Evolutionary conservation across 2,113 vertebrate species (phyloP).

Genomic region (Syrrhaptes paradoxus): DNA sequence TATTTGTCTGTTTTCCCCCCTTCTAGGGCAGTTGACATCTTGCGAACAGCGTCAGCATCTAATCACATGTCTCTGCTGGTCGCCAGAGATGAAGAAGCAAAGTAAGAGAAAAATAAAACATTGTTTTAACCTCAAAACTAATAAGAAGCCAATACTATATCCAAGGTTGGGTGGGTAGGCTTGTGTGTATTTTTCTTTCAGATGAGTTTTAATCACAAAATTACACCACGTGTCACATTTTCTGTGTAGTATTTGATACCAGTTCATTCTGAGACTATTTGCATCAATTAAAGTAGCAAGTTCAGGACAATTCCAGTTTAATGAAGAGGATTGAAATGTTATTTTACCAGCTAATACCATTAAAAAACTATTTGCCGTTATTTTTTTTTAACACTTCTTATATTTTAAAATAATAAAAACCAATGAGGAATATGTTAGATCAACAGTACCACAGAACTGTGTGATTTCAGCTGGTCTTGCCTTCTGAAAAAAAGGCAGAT

Average conservation of each 20-base stretch:
- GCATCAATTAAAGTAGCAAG: background rate
- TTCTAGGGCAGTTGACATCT: slow-evolving; percentile 85
- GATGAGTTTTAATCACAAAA: background rate
- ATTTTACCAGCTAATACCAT: background rate
- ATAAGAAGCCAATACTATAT: background rate
- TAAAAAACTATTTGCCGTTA: background rate
- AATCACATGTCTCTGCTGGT: slow-evolving; percentile 86
- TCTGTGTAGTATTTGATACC: background rate
- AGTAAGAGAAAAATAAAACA: slow-evolving; percentile 66
- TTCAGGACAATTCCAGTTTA: background rate
- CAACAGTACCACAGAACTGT: background rate
- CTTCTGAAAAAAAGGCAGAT: background rate
- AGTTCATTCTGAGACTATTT: background rate
- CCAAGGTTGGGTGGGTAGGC: background rate
- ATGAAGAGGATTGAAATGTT: background rate
- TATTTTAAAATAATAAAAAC: background rate
- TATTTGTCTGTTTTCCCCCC: background rate
- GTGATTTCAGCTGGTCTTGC: background rate
- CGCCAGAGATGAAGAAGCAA: slow-evolving; percentile 83
- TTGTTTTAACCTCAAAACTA: background rate
- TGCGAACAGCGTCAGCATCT: slow-evolving; percentile 83
- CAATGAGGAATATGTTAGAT: background rate
- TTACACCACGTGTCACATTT: background rate
- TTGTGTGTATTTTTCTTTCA: background rate
- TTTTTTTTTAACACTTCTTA: background rate